Conservation (phyloP, 30 jellyfish, hydroid and myxozoan species). For the Calvadosia cruxmelitensis region DNA sequence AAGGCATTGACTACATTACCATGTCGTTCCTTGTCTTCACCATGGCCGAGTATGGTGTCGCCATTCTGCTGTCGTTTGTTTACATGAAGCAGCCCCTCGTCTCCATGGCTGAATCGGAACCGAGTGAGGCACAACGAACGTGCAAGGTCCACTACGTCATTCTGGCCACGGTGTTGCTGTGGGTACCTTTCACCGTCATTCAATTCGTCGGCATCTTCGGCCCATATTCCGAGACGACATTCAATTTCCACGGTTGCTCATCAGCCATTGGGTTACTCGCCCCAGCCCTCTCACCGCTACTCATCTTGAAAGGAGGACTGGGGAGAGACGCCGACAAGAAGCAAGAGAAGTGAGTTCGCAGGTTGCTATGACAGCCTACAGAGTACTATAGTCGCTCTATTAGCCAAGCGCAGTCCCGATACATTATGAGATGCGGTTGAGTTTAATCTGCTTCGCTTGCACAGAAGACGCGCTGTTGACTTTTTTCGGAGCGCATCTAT, state of each 20-base stretch:
- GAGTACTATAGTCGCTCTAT: no score
- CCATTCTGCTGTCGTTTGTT: conserved; percentile 1
- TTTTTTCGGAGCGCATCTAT: no score
- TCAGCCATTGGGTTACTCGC: conserved; percentile 10
- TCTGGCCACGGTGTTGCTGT: conserved; percentile 1
- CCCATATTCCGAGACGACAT: neutral
- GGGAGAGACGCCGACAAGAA: conserved; percentile 1
- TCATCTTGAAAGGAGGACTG: neutral
- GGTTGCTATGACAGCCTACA: no score
- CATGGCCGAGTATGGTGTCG: conserved; percentile 2
- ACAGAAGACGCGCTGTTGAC: no score
- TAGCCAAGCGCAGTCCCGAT: no score
- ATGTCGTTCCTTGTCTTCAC: conserved; percentile 3
- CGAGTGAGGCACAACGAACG: conserved; percentile 4
- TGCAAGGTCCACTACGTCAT: neutral
- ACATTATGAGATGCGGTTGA: no score
- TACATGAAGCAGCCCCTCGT: neutral
- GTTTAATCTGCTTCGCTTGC: no score
- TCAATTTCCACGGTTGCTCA: conserved; percentile 11
- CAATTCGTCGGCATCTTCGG: conserved; percentile 2
- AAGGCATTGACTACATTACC: conserved; percentile 12
- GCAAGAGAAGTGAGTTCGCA: neutral
- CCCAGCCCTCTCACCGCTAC: conserved; percentile 4
- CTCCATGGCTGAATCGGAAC: neutral
- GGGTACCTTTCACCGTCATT: conserved; percentile 10